Percentiles rank a stretch among this genome's conserved stretches.
phyloP scores from a whole-genome alignment of 1,140 invertebrate genomes.

The Venturia canescens region DNA sequence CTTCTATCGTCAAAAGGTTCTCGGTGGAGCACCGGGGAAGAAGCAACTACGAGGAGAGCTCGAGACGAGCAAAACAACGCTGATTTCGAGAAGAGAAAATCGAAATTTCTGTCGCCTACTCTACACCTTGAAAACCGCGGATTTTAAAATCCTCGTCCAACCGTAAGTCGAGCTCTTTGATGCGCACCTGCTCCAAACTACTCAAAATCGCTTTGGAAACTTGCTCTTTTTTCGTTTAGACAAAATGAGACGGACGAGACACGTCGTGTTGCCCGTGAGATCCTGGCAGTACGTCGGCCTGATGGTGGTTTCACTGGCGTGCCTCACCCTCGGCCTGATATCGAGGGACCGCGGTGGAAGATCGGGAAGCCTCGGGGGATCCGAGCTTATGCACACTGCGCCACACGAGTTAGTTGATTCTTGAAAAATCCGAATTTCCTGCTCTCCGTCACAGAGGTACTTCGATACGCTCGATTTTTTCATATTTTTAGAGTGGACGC shows the following conservation, averaged over 20 bases:
- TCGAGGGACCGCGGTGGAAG: constrained; percentile 70
- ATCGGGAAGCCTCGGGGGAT: constrained; percentile 68
- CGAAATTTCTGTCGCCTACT: neutral
- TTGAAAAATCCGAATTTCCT: neutral
- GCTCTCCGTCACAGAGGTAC: neutral
- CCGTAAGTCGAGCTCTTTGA: neutral
- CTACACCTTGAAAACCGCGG: neutral
- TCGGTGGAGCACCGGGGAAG: neutral
- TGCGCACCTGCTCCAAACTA: neutral
- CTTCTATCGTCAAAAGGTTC: constrained; percentile 58
- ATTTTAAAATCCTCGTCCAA: neutral
- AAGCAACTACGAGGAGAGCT: neutral
- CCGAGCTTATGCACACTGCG: constrained; percentile 68
- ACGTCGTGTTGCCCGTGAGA: constrained; percentile 68
- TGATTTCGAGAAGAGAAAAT: neutral
- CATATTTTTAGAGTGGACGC: constrained; percentile 64
- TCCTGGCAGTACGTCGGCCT: constrained; percentile 72
- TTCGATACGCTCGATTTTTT: neutral
- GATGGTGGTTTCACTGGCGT: constrained; percentile 70
- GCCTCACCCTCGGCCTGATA: constrained; percentile 69
- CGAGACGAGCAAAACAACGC: neutral
- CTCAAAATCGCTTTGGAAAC: neutral
- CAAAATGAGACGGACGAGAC: constrained; percentile 68
- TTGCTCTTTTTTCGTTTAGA: constrained; percentile 4
- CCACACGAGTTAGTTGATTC: constrained; percentile 66